Percentiles rank a stretch among this genome's conserved stretches.
Evolutionary conservation across 2,113 vertebrate species (phyloP).

Genomic region (Pachycephala philippinensis): DNA sequence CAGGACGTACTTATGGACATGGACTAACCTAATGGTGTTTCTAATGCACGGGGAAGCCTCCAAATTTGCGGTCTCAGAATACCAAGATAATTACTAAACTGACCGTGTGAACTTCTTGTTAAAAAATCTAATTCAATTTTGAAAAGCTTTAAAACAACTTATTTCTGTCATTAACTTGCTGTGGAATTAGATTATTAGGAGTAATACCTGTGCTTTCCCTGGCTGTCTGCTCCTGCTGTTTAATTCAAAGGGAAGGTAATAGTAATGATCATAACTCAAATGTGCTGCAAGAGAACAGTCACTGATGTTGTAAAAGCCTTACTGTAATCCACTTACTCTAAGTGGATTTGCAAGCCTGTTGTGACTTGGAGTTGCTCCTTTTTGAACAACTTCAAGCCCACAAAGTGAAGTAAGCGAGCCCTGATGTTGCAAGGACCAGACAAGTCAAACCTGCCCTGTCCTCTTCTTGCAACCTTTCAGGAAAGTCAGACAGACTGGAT

Average conservation of each 20-base stretch:
- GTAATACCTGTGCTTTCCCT: background rate
- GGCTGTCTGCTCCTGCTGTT: background rate
- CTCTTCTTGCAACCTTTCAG: background rate
- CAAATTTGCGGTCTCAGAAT: background rate
- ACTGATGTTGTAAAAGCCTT: background rate
- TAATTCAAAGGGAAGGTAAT: background rate
- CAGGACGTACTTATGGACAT: background rate
- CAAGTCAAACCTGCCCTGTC: background rate
- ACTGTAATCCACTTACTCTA: background rate
- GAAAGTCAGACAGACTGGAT: background rate
- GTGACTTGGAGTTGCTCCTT: background rate
- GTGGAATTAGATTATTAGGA: conserved; percentile 4
- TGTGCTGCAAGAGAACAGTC: background rate
- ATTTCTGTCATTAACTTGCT: background rate
- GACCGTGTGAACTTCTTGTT: background rate
- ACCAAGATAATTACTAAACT: background rate
- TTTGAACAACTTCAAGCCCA: background rate
- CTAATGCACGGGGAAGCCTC: background rate
- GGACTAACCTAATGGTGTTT: background rate
- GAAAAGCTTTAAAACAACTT: background rate
- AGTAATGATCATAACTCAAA: background rate
- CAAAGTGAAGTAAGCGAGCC: background rate
- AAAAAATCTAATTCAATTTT: background rate
- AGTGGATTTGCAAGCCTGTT: background rate
- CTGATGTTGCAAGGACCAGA: background rate